phyloP scores from a whole-genome alignment of 1,140 invertebrate species.

The Argopecten irradians region DNA sequence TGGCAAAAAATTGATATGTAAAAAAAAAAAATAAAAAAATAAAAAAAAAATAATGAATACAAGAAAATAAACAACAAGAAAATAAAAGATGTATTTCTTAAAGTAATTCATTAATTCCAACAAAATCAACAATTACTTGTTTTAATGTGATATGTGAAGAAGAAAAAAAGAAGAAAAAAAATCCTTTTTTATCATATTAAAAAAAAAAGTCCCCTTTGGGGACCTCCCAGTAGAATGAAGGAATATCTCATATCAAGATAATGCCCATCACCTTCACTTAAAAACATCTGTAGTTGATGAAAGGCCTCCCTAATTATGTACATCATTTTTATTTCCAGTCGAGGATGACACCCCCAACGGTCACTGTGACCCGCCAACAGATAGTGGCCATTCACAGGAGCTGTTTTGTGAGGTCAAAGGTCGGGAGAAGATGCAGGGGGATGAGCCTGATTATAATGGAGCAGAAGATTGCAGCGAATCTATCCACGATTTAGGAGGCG shows the following conservation, averaged over 20 bases:
- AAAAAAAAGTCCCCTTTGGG: background rate
- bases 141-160: too few species aligned
- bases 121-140: too few species aligned
- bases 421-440: constrained; percentile 1
- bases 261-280: constrained; percentile 2
- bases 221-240: background rate
- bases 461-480: background rate
- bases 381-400: background rate
- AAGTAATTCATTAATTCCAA: too few species aligned
- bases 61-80: background rate
- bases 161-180: too few species aligned
- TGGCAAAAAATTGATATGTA: background rate
- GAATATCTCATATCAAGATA: constrained; percentile 11
- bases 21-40: background rate
- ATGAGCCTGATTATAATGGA: background rate
- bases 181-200: too few species aligned
- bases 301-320: background rate
- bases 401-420: background rate
- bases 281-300: constrained; percentile 17
- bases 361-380: background rate
- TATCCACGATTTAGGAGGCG: constrained; percentile 12
- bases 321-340: constrained; percentile 9
- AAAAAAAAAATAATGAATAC: background rate
- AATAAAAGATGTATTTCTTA: too few species aligned
- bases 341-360: constrained; percentile 11